phyloP scores from a whole-genome alignment of 2,888 invertebrate genomes.

The Tuberolachnus salignus region DNA sequence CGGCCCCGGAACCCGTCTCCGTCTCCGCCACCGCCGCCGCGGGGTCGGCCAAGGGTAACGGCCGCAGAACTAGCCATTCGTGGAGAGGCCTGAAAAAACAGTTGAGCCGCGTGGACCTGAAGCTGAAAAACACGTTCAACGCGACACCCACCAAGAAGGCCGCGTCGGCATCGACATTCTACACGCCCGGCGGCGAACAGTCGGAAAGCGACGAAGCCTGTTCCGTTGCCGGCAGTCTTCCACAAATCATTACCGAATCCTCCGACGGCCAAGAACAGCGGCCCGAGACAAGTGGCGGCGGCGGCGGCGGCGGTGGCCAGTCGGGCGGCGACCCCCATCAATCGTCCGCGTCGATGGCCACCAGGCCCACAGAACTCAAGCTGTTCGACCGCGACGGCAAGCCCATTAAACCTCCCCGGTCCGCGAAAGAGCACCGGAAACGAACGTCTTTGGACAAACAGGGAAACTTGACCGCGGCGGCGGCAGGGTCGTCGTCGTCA shows the following conservation, averaged over 20 bases:
- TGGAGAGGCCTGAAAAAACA: conserved; percentile 85
- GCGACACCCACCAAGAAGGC: conserved; percentile 60
- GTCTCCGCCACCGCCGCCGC: conserved; percentile 65
- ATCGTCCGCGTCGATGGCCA: conserved; percentile 60
- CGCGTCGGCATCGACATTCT: conserved; percentile 58
- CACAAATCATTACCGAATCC: conserved; percentile 57
- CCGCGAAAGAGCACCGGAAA: conserved; percentile 59
- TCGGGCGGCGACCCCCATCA: conserved; percentile 17
- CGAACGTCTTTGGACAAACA: conserved; percentile 60
- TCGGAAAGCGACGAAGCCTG: conserved; percentile 59
- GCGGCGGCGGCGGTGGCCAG: conserved; percentile 14
- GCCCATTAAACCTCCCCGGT: conserved; percentile 64
- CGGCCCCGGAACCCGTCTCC: conserved; percentile 11
- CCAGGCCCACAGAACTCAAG: conserved; percentile 72
- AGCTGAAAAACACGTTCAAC: conserved; percentile 71
- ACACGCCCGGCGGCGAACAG: conserved; percentile 62
- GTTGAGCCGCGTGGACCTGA: conserved; percentile 78
- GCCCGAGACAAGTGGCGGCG: conserved; percentile 26
- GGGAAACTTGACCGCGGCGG: conserved; percentile 60
- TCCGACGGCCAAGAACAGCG: conserved; percentile 22
- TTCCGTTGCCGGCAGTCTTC: conserved; percentile 39
- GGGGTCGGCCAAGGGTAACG: conserved; percentile 64
- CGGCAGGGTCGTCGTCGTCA: conserved; percentile 60
- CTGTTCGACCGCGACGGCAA: conserved; percentile 64
- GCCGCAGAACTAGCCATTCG: conserved; percentile 59